Evolutionary conservation across 2,113 vertebrate genomes (phyloP), one percentile per base, ranked within the genome.

Genomic region (Triplophysa tibetana): DNA sequence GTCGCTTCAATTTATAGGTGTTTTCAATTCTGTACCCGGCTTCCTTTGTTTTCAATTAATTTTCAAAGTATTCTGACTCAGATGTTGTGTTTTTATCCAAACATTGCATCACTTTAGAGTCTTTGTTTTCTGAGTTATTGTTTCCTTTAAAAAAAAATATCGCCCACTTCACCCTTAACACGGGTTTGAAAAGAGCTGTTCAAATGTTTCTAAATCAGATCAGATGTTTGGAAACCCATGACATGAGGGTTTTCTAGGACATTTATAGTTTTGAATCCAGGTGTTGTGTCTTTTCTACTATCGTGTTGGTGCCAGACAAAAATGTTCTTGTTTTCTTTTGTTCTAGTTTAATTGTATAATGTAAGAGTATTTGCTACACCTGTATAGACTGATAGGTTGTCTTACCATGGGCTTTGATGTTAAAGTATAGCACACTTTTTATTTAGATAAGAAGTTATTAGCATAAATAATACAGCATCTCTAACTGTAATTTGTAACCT

Each of bases 301-400:
- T 64, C 78, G 6, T 24, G 65, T 56, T 70, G 43, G 65, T 73
- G 68, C 52, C 83, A 85, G 85, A 88, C 83, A 87, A 84, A 81
- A 82, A 33, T 87, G 78, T 89, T 89, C 90, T 91, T 89, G 86
- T 90, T 89, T 50, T 56, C 64, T 77, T 81, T 70, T 80, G 64
- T 70, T 79, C 63, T 84, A 19, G 7, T 58, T 8, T 8, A 33
- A 11, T 2, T 45, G 43, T 45, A 69, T 79, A 86, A 80, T 80
- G 82, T 82, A 84, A 88, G 83, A 82, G 67, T 43, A 58, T 56
- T 80, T 72, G 64, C 70, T 82, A 77, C 79, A 78, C 84, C 80
- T 79, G 79, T 84, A 85, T 90, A 90, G 89, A 91, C 75, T 93
- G 91, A 92, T 48, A 86, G 90, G 88, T 88, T 86, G 11, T 67